Percentiles rank a stretch among this genome's conserved stretches.
Conservation (phyloP, 2,888 invertebrate species). For the Torymus texanus region DNA sequence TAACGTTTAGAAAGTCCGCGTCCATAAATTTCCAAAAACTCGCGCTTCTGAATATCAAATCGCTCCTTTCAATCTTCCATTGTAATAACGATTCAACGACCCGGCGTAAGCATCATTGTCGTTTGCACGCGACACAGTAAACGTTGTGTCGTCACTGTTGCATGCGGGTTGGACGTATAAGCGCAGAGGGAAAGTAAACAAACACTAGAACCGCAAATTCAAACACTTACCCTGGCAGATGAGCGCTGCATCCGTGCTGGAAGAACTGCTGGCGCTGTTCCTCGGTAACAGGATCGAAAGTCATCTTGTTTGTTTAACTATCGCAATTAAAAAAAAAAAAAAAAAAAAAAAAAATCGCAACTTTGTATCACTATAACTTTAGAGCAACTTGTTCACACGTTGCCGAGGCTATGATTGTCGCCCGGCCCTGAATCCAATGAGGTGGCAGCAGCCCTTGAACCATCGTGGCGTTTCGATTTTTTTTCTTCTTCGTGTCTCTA, state of each 20-base stretch:
- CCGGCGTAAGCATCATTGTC: neutral
- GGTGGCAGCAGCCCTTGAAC: conserved; percentile 3
- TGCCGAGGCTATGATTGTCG: neutral
- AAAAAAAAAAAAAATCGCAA: neutral
- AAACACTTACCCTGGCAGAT: conserved; percentile 80
- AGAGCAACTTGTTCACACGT: conserved; percentile 3
- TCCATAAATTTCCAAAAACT: no score
- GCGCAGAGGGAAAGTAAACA: conserved; percentile 3
- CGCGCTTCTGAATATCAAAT: no score
- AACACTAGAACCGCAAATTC: neutral
- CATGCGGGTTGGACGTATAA: neutral
- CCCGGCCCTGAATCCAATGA: conserved; percentile 10
- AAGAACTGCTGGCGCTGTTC: conserved; percentile 80
- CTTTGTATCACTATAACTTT: neutral
- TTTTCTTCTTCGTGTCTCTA: neutral
- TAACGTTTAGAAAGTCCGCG: no score
- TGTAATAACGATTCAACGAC: no score
- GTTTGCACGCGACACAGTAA: neutral
- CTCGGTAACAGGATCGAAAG: conserved; percentile 80
- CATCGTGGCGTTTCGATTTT: conserved; percentile 15
- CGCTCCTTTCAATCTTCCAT: no score
- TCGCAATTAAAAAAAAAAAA: neutral
- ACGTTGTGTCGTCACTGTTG: neutral
- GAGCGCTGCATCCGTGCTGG: conserved; percentile 79
- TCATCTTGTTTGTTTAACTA: conserved; percentile 68